phyloP scores from a whole-genome alignment of 2,888 invertebrate species.

The Heteropelma amictum region DNA sequence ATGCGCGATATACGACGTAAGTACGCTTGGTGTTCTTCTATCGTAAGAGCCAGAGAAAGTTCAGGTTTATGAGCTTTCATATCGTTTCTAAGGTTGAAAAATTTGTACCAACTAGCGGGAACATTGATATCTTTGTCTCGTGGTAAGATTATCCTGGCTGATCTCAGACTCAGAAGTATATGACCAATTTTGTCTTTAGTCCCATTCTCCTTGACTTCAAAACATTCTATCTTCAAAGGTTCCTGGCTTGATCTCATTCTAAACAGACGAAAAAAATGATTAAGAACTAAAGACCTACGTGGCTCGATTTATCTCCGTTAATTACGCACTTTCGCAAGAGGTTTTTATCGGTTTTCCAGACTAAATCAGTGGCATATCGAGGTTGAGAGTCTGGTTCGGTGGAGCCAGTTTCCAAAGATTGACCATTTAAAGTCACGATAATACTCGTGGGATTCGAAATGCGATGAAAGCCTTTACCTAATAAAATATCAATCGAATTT shows the following conservation, averaged over 20 bases:
- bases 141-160: conserved; percentile 83
- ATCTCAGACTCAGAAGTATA: conserved; percentile 83
- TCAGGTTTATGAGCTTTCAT: conserved; percentile 74
- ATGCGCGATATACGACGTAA: conserved; percentile 26
- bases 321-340: conserved; percentile 82
- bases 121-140: conserved; percentile 76
- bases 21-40: conserved; percentile 67
- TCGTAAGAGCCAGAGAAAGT: conserved; percentile 72
- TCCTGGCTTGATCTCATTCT: conserved; percentile 85
- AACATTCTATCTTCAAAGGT: conserved; percentile 86
- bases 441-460: conserved; percentile 80
- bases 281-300: background rate
- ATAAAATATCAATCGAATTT: background rate
- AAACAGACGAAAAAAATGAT: background rate
- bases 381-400: conserved; percentile 81
- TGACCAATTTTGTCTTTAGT: conserved; percentile 85
- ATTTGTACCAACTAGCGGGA: conserved; percentile 72
- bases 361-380: conserved; percentile 85
- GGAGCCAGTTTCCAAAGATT: conserved; percentile 85
- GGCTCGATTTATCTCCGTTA: too few species aligned
- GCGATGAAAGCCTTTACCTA: conserved; percentile 82
- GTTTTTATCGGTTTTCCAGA: conserved; percentile 88
- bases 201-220: conserved; percentile 79
- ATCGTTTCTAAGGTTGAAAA: conserved; percentile 74
- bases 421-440: conserved; percentile 83